These are phyloP conservation scores for Prionace glauca DNA, from an alignment of 2,797 vertebrate genomes.

Conservation along the genomic window DNA sequence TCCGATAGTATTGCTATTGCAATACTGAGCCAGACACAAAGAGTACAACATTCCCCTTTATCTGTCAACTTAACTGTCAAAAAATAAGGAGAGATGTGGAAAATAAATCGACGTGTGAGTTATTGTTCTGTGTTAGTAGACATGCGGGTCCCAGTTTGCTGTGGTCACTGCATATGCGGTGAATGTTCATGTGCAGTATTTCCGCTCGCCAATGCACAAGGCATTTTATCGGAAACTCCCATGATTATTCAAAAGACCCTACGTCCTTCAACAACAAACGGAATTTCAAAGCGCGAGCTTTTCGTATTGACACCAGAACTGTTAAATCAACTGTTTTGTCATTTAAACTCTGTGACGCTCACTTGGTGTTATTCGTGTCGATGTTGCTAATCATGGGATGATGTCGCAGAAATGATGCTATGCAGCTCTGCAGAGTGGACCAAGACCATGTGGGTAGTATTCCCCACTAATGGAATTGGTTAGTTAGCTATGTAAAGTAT, in stretches of 20 bases:
- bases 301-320: background rate
- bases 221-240: background rate
- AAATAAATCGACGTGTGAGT: background rate
- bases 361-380: background rate
- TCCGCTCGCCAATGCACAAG: background rate
- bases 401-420: background rate
- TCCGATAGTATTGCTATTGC: background rate
- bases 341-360: background rate
- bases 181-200: background rate
- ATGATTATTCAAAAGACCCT: background rate
- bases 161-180: background rate
- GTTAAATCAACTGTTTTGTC: background rate
- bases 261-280: background rate
- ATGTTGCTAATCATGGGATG: background rate
- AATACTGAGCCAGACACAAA: background rate
- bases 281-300: background rate
- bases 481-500: background rate
- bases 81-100: background rate
- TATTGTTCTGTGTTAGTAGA: background rate
- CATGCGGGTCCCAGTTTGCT: background rate
- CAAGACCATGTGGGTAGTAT: background rate
- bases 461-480: background rate
- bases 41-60: background rate
- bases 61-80: background rate
- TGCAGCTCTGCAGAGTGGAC: background rate